Evolutionary conservation across 1,140 invertebrate species (phyloP), one percentile per base, ranked within the genome.

Genomic region (Brachionus calyciflorus): DNA sequence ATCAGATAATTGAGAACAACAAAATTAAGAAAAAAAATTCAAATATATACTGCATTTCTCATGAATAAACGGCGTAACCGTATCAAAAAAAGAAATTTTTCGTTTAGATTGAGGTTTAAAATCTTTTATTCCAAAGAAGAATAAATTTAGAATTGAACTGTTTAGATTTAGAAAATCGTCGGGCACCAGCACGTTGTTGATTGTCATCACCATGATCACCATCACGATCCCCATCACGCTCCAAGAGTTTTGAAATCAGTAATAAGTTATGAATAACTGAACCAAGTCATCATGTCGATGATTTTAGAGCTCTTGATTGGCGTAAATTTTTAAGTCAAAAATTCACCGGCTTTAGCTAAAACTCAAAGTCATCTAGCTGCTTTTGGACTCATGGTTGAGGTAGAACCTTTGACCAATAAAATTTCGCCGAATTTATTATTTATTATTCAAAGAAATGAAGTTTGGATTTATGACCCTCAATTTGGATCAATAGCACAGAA

Each of bases 331-430:
- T 90, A 90, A 82, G 87, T 91, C 1, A 89, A 91, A 81, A 86
- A 91, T 80, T 84, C 86, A 12, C 88, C 89, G 10, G 83, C 90
- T 79, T 82, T 93, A 19, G 81, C 89, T 76, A 82, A 85, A 70
- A 82, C 90, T 0, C 86, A 90, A 83, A 82, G 87, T 76, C 85
- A 86, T 3, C 84, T 93, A 28, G 90, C 88, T 1, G 81, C 86
- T 33, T 87, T 88, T 81, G 91, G 91, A 19, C 82, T 93, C 92
- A 1, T 93, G 92, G 92, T 84, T 92, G 14, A 65, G 60, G 60
- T 65, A 65, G 1, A 26, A 53, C 40, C 37, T 28, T 19, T 51
- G 60, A 12, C 30, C 19, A 37, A 37, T 37, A 9, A 37, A 5
- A 5, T 37, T 37, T 37, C 9, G 48, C 57, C 33, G 26, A 41